These are phyloP conservation scores for Lepidochitona cinerea DNA, from an alignment of 2,888 invertebrate species.

Conservation along the genomic window DNA sequence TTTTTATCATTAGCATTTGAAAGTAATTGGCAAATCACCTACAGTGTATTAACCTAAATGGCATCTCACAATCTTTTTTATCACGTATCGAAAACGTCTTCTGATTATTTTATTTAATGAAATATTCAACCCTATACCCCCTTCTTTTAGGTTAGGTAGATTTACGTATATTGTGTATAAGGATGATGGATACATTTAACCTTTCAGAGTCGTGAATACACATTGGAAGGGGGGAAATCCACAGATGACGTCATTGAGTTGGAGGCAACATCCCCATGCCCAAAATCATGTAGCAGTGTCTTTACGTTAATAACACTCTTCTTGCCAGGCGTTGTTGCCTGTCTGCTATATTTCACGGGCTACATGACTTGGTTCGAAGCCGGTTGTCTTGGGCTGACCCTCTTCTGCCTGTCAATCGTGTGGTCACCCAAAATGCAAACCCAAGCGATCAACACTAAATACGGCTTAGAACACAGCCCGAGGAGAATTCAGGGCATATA, in stretches of 20 bases:
- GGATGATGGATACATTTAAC: no score
- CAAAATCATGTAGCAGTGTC: not conserved
- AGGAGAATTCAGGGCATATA: conserved; percentile 35
- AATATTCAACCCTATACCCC: no score
- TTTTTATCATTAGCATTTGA: no score
- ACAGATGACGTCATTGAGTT: not conserved
- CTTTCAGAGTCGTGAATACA: not conserved
- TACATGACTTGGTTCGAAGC: conserved; percentile 34
- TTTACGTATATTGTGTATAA: no score
- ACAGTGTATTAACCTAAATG: no score
- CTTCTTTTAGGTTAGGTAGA: no score
- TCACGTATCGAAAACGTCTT: no score
- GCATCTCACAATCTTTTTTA: no score
- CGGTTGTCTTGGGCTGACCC: conserved; percentile 29
- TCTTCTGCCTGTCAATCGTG: conserved; percentile 36
- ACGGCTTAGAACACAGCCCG: conserved; percentile 24
- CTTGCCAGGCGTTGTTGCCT: conserved; percentile 17
- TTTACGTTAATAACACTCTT: not conserved
- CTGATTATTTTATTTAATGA: no score
- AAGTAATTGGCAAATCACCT: no score
- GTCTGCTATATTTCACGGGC: conserved; percentile 30
- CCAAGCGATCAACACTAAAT: conserved; percentile 31
- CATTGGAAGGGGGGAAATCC: not conserved
- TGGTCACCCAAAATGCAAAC: conserved; percentile 41
- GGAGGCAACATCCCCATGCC: not conserved